phyloP scores from a whole-genome alignment of 2,113 vertebrate species.

The Hystrix brachyura region DNA sequence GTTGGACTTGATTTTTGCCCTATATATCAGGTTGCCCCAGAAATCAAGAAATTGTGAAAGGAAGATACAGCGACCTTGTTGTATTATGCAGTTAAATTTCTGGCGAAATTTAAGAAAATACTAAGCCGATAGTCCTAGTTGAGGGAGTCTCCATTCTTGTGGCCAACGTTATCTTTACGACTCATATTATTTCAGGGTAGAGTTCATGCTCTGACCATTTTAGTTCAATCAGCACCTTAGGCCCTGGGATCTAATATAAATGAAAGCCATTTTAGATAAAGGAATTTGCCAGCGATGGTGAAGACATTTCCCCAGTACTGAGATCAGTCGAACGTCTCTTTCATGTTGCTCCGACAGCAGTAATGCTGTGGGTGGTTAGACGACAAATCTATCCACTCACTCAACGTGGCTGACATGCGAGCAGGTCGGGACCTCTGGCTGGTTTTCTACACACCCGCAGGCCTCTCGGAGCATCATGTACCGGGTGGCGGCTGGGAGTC shows the following conservation, averaged over 20 bases:
- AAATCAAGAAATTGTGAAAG: background rate
- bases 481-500: background rate
- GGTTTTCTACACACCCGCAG: background rate
- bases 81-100: background rate
- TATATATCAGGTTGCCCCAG: constrained; percentile 6
- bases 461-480: background rate
- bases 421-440: background rate
- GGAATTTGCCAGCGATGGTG: background rate
- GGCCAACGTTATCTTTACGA: background rate
- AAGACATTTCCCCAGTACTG: background rate
- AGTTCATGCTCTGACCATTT: background rate
- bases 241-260: background rate
- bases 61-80: background rate
- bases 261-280: background rate
- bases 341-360: constrained; percentile 26
- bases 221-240: background rate
- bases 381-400: background rate
- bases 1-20: background rate
- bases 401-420: background rate
- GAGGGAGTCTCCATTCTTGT: background rate
- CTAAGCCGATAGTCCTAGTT: background rate
- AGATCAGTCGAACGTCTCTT: background rate
- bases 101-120: constrained; percentile 12
- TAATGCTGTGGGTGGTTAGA: background rate
- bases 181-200: background rate